These are phyloP conservation scores for Epirrhoe alternata DNA, from an alignment of 2,888 invertebrate species.

Conservation along the genomic window DNA sequence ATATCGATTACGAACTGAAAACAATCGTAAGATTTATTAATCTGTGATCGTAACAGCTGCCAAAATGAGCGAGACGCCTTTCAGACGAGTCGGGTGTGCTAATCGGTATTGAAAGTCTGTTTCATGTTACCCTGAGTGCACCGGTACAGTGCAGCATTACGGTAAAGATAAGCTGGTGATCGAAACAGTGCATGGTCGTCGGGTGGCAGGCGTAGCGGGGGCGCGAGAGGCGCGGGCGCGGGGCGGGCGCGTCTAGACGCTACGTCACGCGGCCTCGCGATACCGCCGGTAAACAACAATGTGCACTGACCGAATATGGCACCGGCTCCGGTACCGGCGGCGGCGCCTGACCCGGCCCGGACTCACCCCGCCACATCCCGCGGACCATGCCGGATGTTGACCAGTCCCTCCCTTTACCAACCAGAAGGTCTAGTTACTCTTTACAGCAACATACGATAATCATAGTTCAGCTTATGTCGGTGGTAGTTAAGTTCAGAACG, in stretches of 20 bases:
- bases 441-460: neutral
- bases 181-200: slow-evolving; percentile 77
- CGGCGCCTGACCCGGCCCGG: slow-evolving; percentile 56
- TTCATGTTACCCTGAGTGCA: slow-evolving; percentile 54
- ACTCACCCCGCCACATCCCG: slow-evolving; percentile 47
- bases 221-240: slow-evolving; percentile 52
- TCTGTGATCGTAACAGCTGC: slow-evolving; percentile 8
- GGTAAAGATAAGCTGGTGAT: slow-evolving; percentile 82
- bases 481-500: neutral
- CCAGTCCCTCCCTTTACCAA: slow-evolving; percentile 13
- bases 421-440: neutral
- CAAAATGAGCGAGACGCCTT: slow-evolving; percentile 13
- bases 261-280: slow-evolving; percentile 87
- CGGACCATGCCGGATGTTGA: slow-evolving; percentile 29
- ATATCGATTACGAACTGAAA: neutral
- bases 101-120: slow-evolving; percentile 31
- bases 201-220: slow-evolving; percentile 50
- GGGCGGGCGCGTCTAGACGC: slow-evolving; percentile 80
- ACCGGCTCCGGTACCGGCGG: slow-evolving; percentile 68
- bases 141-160: slow-evolving; percentile 74
- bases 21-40: neutral
- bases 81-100: slow-evolving; percentile 4
- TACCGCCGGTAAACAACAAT: slow-evolving; percentile 84
- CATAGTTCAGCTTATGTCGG: neutral
- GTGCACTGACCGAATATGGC: slow-evolving; percentile 85